A percentile compares a stretch with the other conserved stretches of the same genome.
Evolutionary conservation across 2,888 invertebrate genomes (phyloP).

Genomic region (Acronicta aceris): DNA sequence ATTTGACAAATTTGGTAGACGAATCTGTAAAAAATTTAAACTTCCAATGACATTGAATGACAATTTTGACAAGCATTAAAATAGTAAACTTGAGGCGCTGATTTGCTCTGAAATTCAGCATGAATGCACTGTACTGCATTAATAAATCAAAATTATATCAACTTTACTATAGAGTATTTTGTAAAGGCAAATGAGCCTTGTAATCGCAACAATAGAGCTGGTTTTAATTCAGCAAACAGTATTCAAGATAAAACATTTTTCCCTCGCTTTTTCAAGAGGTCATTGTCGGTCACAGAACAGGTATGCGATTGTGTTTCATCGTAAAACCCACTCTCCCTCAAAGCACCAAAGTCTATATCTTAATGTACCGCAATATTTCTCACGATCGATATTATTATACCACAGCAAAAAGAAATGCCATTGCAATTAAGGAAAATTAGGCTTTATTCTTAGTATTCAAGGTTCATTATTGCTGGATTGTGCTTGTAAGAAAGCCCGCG

Average conservation of each 20-base stretch:
- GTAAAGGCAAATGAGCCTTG: slow-evolving; percentile 11
- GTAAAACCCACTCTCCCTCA: slow-evolving; percentile 34
- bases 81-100: neutral
- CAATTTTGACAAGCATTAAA: too few relatives aligned
- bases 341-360: neutral
- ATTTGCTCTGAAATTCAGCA: slow-evolving; percentile 10
- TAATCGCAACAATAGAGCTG: rapidly evolving
- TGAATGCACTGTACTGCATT: slow-evolving; percentile 31
- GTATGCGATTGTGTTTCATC: slow-evolving; percentile 61
- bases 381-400: slow-evolving; percentile 69
- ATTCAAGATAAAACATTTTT: slow-evolving; percentile 63
- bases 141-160: slow-evolving; percentile 48
- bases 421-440: slow-evolving; percentile 15
- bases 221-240: slow-evolving; percentile 13
- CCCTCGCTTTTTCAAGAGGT: slow-evolving; percentile 82
- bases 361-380: slow-evolving; percentile 58
- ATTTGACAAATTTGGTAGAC: too few relatives aligned
- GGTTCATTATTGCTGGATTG: slow-evolving; percentile 26
- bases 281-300: slow-evolving; percentile 84
- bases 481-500: slow-evolving; percentile 37
- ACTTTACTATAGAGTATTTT: slow-evolving; percentile 37
- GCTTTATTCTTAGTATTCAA: slow-evolving; percentile 13
- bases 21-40: too few relatives aligned
- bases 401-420: slow-evolving; percentile 56
- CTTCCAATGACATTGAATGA: too few relatives aligned